phyloP scores from a whole-genome alignment of 2,113 vertebrate species.

The Paramisgurnus dabryanus region DNA sequence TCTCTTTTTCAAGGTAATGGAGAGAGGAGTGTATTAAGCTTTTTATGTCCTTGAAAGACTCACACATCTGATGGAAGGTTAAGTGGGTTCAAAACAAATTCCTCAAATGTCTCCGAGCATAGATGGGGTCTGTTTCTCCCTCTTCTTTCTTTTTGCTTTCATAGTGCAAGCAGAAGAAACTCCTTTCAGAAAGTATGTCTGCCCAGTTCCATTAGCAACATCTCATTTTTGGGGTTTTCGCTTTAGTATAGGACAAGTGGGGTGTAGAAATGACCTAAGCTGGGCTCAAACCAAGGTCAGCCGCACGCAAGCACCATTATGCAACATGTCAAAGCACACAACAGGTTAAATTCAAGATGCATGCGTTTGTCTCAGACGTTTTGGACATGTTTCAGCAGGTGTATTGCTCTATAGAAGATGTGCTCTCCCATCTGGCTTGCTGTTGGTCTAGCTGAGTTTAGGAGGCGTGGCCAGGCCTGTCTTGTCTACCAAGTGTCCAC shows the following conservation, averaged over 20 bases:
- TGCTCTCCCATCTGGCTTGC: slow-evolving; percentile 37
- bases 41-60: slow-evolving; percentile 27
- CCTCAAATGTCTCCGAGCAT: not conserved
- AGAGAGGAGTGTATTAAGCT: slow-evolving; percentile 10
- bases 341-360: not conserved
- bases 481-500: slow-evolving; percentile 10
- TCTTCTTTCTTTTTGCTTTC: not conserved
- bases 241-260: too few species aligned
- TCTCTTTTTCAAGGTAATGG: slow-evolving; percentile 26
- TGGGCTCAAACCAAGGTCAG: too few species aligned
- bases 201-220: too few species aligned
- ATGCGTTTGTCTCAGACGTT: not conserved
- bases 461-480: not conserved
- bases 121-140: not conserved
- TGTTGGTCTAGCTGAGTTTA: slow-evolving; percentile 36
- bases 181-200: not conserved
- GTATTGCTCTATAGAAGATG: slow-evolving; percentile 7
- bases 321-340: too few species aligned
- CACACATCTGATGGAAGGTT: slow-evolving; percentile 15
- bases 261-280: too few species aligned
- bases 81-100: slow-evolving; percentile 29
- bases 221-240: too few species aligned
- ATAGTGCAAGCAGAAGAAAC: not conserved
- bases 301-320: too few species aligned
- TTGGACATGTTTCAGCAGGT: slow-evolving; percentile 46